These are phyloP conservation scores for Acanthaster planci DNA, from an alignment of 35 echinoderm and acorn worm genomes.

Conservation along the genomic window DNA sequence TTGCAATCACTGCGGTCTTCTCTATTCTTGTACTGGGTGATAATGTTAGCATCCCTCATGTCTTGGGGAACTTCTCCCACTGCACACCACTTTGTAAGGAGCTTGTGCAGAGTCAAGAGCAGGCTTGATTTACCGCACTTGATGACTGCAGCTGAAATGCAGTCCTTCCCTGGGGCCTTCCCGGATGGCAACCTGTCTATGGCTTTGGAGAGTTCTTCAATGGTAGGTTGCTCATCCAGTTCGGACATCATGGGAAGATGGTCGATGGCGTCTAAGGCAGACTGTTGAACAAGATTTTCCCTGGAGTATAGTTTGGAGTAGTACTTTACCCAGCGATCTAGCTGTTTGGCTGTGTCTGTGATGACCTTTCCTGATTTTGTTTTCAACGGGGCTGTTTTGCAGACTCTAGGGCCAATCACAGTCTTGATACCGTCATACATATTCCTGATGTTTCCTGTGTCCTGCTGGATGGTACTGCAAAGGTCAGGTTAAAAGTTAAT, in stretches of 20 bases:
- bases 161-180: conserved; percentile 57
- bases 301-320: conserved; percentile 7
- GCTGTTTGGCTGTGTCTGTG: conserved; percentile 6
- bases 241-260: too few relatives aligned
- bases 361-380: conserved; percentile 25
- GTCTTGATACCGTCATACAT: conserved; percentile 60
- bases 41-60: conserved; percentile 55
- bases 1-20: conserved; percentile 61
- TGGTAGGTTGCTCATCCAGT: conserved; percentile 45
- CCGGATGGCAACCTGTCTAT: conserved; percentile 14
- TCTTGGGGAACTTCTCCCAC: conserved; percentile 34
- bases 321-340: conserved; percentile 46
- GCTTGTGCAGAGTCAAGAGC: conserved; percentile 29
- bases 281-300: conserved; percentile 28
- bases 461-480: conserved; percentile 12
- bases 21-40: conserved; percentile 64
- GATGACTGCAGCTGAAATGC: conserved; percentile 41
- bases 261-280: conserved; percentile 38
- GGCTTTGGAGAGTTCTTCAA: conserved; percentile 56
- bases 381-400: conserved; percentile 41
- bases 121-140: conserved; percentile 40
- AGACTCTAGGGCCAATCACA: not conserved
- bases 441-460: conserved; percentile 44
- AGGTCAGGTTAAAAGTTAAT: conserved; percentile 42
- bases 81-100: conserved; percentile 48